phyloP scores from a whole-genome alignment of 2,113 vertebrate genomes.

The Madoqua kirkii region DNA sequence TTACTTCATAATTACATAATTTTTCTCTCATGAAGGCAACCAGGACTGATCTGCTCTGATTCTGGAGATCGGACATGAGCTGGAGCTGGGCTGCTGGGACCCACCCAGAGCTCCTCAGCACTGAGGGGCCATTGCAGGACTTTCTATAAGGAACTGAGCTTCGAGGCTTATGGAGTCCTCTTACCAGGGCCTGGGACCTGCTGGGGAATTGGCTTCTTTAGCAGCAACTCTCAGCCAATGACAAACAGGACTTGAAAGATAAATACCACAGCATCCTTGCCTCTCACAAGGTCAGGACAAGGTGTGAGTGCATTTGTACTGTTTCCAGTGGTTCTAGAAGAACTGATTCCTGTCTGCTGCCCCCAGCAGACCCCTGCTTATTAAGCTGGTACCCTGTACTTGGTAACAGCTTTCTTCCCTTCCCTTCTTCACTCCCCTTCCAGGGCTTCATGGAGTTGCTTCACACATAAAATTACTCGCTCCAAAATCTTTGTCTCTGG shows the following conservation, averaged over 20 bases:
- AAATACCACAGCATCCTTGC: not conserved
- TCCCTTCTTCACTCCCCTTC: not conserved
- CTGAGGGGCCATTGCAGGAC: accelerated
- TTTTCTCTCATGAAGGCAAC: not conserved
- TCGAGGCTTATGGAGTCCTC: not conserved
- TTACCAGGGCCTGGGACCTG: not conserved
- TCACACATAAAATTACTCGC: not conserved
- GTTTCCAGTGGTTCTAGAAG: not conserved
- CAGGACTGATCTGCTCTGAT: not conserved
- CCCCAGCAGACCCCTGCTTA: not conserved
- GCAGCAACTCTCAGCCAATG: not conserved
- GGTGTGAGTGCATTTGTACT: not conserved
- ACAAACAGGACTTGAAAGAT: not conserved
- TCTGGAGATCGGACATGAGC: not conserved
- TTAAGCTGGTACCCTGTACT: not conserved
- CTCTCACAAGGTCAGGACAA: not conserved
- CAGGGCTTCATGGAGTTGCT: not conserved
- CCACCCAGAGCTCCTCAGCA: no score
- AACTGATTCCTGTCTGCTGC: not conserved
- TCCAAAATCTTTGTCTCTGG: not conserved
- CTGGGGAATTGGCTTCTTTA: not conserved
- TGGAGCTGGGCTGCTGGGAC: accelerated
- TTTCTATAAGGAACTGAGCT: not conserved
- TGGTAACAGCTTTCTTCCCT: not conserved
- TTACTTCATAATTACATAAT: not conserved